Evolutionary conservation across 2,113 vertebrate genomes (phyloP).

Genomic region (Tachycineta bicolor): DNA sequence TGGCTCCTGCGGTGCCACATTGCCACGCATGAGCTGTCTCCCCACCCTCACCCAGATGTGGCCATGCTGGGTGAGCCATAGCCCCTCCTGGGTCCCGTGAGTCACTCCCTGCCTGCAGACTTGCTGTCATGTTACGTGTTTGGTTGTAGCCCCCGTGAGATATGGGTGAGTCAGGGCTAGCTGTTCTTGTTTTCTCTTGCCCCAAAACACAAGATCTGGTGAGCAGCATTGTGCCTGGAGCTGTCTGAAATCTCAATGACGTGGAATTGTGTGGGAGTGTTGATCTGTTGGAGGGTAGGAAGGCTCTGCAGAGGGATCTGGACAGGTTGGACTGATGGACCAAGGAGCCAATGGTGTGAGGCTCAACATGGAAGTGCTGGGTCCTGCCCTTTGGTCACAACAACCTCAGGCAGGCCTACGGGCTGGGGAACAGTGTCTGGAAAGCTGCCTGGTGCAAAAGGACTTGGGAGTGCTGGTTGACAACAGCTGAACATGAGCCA

Average conservation of each 20-base stretch:
- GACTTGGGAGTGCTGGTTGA: neutral
- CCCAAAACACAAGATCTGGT: neutral
- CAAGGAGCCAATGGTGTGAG: neutral
- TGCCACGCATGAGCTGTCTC: neutral
- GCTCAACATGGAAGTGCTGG: neutral
- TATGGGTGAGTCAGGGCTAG: neutral
- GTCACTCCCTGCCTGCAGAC: neutral
- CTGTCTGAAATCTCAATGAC: neutral
- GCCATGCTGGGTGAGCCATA: neutral
- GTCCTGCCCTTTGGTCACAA: neutral
- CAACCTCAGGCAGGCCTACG: neutral
- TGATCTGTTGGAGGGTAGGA: neutral
- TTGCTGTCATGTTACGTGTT: accelerated
- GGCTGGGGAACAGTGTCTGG: neutral
- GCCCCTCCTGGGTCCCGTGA: neutral
- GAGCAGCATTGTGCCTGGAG: neutral
- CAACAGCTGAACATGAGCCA: neutral
- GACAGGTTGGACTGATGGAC: neutral
- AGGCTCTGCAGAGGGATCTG: neutral
- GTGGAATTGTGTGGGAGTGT: neutral
- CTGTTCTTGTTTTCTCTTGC: neutral
- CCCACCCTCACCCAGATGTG: neutral
- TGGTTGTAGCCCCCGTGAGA: neutral
- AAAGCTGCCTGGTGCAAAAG: neutral
- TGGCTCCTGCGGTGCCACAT: accelerated